Base-by-base conservation (phyloP, 1,140 invertebrate species). In the Cydia splendana region DNA sequence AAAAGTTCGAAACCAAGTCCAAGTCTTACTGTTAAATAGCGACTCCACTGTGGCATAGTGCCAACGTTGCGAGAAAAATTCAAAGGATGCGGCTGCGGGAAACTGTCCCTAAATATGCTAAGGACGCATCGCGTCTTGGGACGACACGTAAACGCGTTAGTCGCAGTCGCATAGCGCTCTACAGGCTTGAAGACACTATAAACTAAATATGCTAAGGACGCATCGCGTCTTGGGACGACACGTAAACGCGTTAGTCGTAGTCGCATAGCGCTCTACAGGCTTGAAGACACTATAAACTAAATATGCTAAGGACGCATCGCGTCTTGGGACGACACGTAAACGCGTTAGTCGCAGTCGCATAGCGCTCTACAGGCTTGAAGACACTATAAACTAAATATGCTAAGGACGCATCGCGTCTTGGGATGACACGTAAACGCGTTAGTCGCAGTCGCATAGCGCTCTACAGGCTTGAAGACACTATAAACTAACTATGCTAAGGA, bases 81-180 rank as follows among this genome's bases (percentile, higher is more conserved):
- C 67, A 71, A 71, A 71, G 67, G 30, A 38, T 71, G 67, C 79
- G 78, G 81, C 81, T 84, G 83, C 77, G 30, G 77, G 53, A 77
- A 81, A 84, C 80, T 81, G 80, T 78, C 82, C 81, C 81, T 80
- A 81, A 79, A 83, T 82, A 84, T 81, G 83, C 82, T 80, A 78
- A 79, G 78, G 79, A 79, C 71, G 74, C 67, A 10, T 20, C 67
- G 13, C 65, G 67, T 71, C 67, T 67, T 38, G 67, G 67, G 67
- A 10, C 67, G 34, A 13, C 57, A n/a, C 9, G 62, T 67, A 67
- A 38, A 67, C 67, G 67, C 67, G 67, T 69, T 69, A 69, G 67
- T 71, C 30, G 13, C 67, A n/a, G 28, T 67, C 28, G 65, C 65
- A 20, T 34, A 12, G 10, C 24, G 12, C 28, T 4, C 7, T 38